A percentile compares a stretch with the other conserved stretches of the same genome.
phyloP scores from a whole-genome alignment of 2,797 vertebrate genomes.

The Valencia hispanica region DNA sequence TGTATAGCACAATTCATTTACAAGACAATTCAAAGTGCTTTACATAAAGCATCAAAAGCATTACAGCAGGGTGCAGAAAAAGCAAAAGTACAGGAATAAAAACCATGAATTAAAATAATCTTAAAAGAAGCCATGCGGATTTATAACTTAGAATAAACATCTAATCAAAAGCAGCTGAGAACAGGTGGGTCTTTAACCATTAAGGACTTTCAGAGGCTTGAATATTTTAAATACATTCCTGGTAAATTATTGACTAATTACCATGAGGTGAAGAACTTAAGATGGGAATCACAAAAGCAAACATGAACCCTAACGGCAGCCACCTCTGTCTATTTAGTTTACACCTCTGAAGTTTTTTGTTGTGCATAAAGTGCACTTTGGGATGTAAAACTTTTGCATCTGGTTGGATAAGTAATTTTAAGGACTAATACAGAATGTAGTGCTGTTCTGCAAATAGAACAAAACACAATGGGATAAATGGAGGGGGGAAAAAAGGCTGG shows the following conservation, averaged over 20 bases:
- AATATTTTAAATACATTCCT: neutral
- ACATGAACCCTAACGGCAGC: neutral
- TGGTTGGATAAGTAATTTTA: conserved; percentile 8
- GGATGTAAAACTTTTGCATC: neutral
- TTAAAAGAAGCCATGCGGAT: too few relatives aligned
- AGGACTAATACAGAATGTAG: conserved; percentile 25
- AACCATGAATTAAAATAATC: too few relatives aligned
- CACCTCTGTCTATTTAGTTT: neutral
- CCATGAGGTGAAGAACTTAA: neutral
- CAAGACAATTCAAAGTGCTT: too few relatives aligned
- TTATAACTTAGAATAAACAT: too few relatives aligned
- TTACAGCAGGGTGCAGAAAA: too few relatives aligned
- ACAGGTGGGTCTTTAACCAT: too few relatives aligned
- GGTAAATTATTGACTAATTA: neutral
- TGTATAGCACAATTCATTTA: too few relatives aligned
- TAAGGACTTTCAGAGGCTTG: neutral
- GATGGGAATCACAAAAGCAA: conserved; percentile 3
- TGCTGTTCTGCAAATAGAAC: conserved; percentile 44
- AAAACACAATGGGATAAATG: conserved; percentile 57
- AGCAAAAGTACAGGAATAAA: too few relatives aligned
- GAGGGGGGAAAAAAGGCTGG: conserved; percentile 43
- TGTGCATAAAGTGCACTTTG: neutral
- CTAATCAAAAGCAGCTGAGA: too few relatives aligned
- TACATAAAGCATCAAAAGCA: too few relatives aligned
- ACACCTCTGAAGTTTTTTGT: neutral